Evolutionary conservation across 1,140 invertebrate genomes (phyloP).

Genomic region (Drosophila bocqueti): DNA sequence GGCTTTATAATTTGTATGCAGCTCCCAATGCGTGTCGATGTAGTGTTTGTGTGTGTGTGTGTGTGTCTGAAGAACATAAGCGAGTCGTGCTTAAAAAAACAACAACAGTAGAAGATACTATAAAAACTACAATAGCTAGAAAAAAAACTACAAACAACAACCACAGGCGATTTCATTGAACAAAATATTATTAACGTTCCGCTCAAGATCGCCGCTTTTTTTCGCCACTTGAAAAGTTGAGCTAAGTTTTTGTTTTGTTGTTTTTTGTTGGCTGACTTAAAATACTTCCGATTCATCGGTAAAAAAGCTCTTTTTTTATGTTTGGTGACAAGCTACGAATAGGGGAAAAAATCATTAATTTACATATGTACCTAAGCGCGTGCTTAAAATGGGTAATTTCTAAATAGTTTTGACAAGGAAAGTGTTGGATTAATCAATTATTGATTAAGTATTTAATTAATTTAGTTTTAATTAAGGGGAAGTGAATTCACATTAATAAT

Average conservation of each 20-base stretch:
- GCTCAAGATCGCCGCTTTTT: slow-evolving; percentile 73
- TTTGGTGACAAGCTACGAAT: slow-evolving; percentile 28
- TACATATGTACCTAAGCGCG: background rate
- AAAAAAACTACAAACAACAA: slow-evolving; percentile 39
- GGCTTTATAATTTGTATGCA: slow-evolving; percentile 81
- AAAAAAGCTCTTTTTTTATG: slow-evolving; percentile 39
- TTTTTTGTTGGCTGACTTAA: slow-evolving; percentile 1
- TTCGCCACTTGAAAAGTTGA: slow-evolving; percentile 38
- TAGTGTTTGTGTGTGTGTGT: slow-evolving; percentile 28
- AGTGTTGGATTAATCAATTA: background rate
- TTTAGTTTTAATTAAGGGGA: background rate
- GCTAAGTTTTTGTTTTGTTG: slow-evolving; percentile 5
- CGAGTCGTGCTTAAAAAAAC: slow-evolving; percentile 69
- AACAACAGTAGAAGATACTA: slow-evolving; percentile 43
- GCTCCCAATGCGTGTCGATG: slow-evolving; percentile 63
- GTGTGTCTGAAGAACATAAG: slow-evolving; percentile 74
- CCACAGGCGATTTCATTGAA: slow-evolving; percentile 71
- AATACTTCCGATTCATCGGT: slow-evolving; percentile 66
- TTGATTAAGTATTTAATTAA: background rate
- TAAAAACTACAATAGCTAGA: slow-evolving; percentile 14
- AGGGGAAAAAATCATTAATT: slow-evolving; percentile 13
- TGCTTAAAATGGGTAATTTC: slow-evolving; percentile 5
- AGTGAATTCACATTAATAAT: background rate
- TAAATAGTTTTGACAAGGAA: slow-evolving; percentile 5
- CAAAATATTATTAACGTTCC: slow-evolving; percentile 81